Conservation (phyloP, 2,797 vertebrate species). For the Parauchenoglanis punctatus region DNA sequence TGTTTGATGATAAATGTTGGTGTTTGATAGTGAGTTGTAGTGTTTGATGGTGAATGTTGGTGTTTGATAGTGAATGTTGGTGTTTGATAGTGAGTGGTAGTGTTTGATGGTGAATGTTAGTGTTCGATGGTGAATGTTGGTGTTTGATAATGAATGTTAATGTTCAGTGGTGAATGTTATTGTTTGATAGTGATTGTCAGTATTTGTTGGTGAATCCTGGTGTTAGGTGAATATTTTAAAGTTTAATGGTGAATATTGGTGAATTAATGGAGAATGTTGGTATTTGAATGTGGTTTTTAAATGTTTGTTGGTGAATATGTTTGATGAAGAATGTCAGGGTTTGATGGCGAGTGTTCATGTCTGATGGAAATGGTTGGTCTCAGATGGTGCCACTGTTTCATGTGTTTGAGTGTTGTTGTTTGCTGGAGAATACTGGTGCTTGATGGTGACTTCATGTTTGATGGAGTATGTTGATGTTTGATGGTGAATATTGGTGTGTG, state of each 20-base stretch:
- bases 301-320: neutral
- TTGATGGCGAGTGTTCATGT: neutral
- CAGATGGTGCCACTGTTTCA: neutral
- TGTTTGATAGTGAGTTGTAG: neutral
- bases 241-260: neutral
- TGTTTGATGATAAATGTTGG: neutral
- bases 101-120: neutral
- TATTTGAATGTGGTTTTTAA: neutral
- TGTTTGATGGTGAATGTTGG: neutral
- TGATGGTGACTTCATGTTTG: neutral
- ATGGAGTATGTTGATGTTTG: neutral
- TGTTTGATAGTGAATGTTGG: neutral
- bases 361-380: neutral
- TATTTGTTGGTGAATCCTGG: neutral
- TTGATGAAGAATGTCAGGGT: neutral
- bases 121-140: neutral
- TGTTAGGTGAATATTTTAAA: neutral
- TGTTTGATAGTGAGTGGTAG: neutral
- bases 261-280: neutral
- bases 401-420: neutral
- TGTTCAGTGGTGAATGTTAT: neutral
- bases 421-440: neutral
- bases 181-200: neutral
- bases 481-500: neutral
- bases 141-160: neutral